Percentiles rank a stretch among this genome's conserved stretches.
Evolutionary conservation across 2,113 vertebrate genomes (phyloP).

Genomic region (Corythornis madagascariensis): DNA sequence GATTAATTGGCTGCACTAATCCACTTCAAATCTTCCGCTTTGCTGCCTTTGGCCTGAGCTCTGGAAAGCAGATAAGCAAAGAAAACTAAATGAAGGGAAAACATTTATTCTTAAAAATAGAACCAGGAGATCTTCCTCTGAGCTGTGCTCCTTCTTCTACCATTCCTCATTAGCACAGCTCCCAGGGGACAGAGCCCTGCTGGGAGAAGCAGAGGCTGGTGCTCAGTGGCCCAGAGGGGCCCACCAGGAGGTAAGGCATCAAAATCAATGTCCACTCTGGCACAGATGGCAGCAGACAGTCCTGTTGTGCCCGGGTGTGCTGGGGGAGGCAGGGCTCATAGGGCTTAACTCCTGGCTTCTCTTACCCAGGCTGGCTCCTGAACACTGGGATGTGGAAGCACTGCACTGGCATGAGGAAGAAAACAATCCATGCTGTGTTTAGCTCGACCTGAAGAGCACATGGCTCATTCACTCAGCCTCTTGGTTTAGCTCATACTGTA

Average conservation of each 20-base stretch:
- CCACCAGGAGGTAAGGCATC: constrained; percentile 35
- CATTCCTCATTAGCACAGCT: constrained; percentile 49
- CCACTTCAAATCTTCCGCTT: not conserved
- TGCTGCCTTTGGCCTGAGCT: not conserved
- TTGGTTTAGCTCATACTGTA: not conserved
- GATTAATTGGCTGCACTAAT: not conserved
- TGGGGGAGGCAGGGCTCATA: not conserved
- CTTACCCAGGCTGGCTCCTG: not conserved
- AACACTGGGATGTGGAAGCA: constrained; percentile 29
- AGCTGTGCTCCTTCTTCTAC: constrained; percentile 24
- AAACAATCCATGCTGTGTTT: constrained; percentile 38
- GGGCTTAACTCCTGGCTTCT: not conserved
- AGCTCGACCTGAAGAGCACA: not conserved
- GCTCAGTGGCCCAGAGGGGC: not conserved
- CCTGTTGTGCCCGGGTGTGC: not conserved
- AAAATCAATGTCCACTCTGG: constrained; percentile 42
- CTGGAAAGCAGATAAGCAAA: not conserved
- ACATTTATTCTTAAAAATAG: constrained; percentile 3
- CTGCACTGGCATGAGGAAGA: constrained; percentile 12
- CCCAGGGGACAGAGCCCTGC: constrained; percentile 44
- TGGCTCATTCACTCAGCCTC: not conserved
- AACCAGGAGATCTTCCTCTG: not conserved
- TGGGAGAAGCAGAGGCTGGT: constrained; percentile 28
- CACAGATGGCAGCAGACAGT: not conserved
- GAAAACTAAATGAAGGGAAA: not conserved